Conservation (phyloP, 2,888 invertebrate species). For the Apamea anceps region DNA sequence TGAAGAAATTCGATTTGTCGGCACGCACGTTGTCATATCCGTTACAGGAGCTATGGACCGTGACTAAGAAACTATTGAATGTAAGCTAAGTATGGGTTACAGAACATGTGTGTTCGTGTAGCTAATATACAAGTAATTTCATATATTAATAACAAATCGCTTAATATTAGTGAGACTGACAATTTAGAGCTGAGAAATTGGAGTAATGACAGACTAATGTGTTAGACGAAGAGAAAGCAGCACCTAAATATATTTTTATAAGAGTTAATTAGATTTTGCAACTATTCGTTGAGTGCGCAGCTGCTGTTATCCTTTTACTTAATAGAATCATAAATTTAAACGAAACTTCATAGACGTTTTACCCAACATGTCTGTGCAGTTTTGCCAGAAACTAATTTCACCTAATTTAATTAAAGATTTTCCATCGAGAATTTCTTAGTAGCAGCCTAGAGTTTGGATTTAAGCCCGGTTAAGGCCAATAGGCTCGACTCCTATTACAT, state of each 20-base stretch:
- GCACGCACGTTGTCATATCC: constrained; percentile 75
- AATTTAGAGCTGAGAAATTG: constrained; percentile 46
- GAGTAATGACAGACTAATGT: constrained; percentile 24
- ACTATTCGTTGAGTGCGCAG: not conserved
- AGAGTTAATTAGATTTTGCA: constrained; percentile 27
- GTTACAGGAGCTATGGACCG: constrained; percentile 72
- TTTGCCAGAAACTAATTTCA: too few species aligned
- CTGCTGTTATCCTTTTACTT: not conserved
- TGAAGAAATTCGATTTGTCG: constrained; percentile 54
- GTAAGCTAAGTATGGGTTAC: constrained; percentile 60
- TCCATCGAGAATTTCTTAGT: not conserved
- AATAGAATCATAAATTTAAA: not conserved
- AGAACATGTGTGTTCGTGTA: constrained; percentile 50
- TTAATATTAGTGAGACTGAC: constrained; percentile 39
- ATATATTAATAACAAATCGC: constrained; percentile 54
- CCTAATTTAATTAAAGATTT: not conserved
- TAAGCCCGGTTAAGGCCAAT: too few species aligned
- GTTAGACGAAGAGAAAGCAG: constrained; percentile 49
- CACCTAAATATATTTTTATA: constrained; percentile 7
- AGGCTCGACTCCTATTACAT: too few species aligned
- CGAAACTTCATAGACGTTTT: not conserved
- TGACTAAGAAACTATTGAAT: constrained; percentile 73
- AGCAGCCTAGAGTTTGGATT: too few species aligned
- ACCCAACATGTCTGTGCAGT: not conserved
- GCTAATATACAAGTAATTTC: constrained; percentile 57